Percentiles rank a stretch among this genome's conserved stretches.
phyloP scores from a whole-genome alignment of 2,888 invertebrate species.

The Eudemis profundana region DNA sequence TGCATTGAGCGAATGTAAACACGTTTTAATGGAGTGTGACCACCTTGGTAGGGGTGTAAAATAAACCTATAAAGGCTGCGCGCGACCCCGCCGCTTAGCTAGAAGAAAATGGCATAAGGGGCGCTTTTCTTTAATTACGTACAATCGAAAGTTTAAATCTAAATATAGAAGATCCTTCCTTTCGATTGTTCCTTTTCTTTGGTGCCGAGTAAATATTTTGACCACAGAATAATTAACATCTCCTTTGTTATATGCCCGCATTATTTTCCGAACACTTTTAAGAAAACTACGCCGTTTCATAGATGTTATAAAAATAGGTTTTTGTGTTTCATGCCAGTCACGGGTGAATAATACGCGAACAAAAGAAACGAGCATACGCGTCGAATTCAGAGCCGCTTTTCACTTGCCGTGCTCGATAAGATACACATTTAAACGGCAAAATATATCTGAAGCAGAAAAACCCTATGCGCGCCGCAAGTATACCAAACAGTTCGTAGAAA shows the following conservation, averaged over 20 bases:
- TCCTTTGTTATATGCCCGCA: constrained; percentile 23
- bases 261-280: constrained; percentile 50
- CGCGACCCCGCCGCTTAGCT: not conserved
- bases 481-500: too few species aligned
- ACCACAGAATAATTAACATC: constrained; percentile 19
- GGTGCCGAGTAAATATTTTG: not conserved
- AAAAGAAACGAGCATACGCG: constrained; percentile 79
- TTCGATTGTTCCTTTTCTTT: not conserved
- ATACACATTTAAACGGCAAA: constrained; percentile 53
- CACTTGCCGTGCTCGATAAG: constrained; percentile 63
- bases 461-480: constrained; percentile 48
- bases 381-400: constrained; percentile 73
- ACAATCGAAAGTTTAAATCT: not conserved
- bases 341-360: constrained; percentile 70
- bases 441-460: constrained; percentile 54
- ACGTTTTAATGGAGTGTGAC: constrained; percentile 10
- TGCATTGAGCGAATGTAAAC: constrained; percentile 22
- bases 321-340: constrained; percentile 68
- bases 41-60: constrained; percentile 14
- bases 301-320: constrained; percentile 67
- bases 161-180: not conserved
- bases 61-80: constrained; percentile 13
- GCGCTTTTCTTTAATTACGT: not conserved
- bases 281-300: constrained; percentile 50
- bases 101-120: not conserved